These are phyloP conservation scores for Erebia aethiops DNA, from an alignment of 2,888 invertebrate species.

Conservation along the genomic window DNA sequence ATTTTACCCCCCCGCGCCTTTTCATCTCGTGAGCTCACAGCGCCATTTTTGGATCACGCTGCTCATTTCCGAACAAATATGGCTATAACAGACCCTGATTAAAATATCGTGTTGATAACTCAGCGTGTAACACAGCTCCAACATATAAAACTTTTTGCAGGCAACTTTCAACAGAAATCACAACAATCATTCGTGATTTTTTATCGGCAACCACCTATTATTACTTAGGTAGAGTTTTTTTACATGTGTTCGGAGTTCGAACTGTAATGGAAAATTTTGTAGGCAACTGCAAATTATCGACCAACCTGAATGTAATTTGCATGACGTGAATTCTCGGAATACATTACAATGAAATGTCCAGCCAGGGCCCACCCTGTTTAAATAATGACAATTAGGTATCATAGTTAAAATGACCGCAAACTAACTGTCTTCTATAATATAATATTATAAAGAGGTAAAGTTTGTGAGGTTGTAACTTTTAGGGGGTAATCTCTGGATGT, in stretches of 20 bases:
- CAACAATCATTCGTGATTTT: neutral
- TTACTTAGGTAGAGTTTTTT: neutral
- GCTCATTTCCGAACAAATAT: too few species aligned
- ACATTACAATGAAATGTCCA: constrained; percentile 4
- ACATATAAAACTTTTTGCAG: neutral
- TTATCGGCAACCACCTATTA: neutral
- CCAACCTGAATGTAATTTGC: constrained; percentile 1
- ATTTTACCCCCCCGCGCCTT: too few species aligned
- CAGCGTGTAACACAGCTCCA: neutral
- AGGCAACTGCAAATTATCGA: neutral
- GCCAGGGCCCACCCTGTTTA: constrained; percentile 4
- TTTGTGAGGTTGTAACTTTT: too few species aligned
- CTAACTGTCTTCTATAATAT: neutral
- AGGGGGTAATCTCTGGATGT: too few species aligned
- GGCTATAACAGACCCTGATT: neutral
- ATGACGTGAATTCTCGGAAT: neutral
- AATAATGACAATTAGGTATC: neutral
- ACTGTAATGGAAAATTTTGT: neutral
- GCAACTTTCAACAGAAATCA: neutral
- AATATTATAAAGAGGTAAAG: too few species aligned
- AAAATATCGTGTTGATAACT: neutral
- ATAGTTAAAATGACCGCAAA: neutral
- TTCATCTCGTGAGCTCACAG: too few species aligned
- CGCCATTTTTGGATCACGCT: too few species aligned
- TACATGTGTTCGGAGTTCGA: neutral